Conservation (phyloP, 2,113 vertebrate genomes). For the Epinephelus moara region DNA sequence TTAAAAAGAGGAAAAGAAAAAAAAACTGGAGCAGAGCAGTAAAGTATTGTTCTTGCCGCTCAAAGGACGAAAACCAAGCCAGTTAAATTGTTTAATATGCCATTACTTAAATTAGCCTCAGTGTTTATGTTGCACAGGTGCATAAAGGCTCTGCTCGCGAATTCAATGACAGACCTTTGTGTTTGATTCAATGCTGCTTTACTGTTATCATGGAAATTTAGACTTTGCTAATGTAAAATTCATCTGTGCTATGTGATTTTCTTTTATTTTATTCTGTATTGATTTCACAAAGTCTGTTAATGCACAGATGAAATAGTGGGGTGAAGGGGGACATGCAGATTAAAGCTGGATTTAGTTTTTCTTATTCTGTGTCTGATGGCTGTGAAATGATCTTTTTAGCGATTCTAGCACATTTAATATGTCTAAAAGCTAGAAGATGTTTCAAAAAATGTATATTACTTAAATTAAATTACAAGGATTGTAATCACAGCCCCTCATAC, state of each 20-base stretch:
- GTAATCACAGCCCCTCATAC: background rate
- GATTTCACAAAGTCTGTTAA: background rate
- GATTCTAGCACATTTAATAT: background rate
- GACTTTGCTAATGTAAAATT: background rate
- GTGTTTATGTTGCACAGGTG: slow-evolving; percentile 64
- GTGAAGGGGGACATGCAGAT: background rate
- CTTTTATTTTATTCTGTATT: background rate
- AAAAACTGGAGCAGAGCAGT: slow-evolving; percentile 50
- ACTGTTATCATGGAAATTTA: background rate
- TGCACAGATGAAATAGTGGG: background rate
- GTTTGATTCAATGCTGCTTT: slow-evolving; percentile 43
- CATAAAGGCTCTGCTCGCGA: slow-evolving; percentile 39
- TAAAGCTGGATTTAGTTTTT: background rate
- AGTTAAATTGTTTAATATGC: slow-evolving; percentile 71
- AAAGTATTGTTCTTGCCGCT: slow-evolving; percentile 71
- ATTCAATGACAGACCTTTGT: slow-evolving; percentile 54
- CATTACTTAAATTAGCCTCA: slow-evolving; percentile 68
- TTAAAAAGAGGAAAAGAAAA: slow-evolving; percentile 61
- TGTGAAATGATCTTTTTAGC: background rate
- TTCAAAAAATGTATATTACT: background rate
- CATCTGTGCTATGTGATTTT: background rate
- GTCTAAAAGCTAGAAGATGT: background rate
- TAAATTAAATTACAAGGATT: background rate
- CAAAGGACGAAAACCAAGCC: slow-evolving; percentile 59
- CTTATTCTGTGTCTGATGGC: background rate